Conservation (phyloP, 2,797 vertebrate genomes). For the Schizopygopsis pylzovi region DNA sequence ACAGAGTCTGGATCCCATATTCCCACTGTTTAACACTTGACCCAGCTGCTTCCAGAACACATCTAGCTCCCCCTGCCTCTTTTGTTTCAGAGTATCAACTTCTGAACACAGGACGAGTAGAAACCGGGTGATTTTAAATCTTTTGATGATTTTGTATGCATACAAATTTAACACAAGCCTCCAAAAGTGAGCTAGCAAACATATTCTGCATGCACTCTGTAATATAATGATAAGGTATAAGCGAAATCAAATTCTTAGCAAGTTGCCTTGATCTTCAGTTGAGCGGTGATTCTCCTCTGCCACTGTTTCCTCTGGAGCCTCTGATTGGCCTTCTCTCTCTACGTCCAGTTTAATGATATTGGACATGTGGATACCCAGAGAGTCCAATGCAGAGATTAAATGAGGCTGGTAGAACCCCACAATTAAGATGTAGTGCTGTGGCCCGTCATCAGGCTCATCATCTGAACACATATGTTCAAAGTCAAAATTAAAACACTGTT, state of each 20-base stretch:
- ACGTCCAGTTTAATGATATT: conserved; percentile 82
- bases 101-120: conserved; percentile 55
- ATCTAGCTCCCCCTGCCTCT: conserved; percentile 69
- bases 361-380: conserved; percentile 83
- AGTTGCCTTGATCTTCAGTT: conserved; percentile 48
- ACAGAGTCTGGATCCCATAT: conserved; percentile 80
- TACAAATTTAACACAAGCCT: not conserved
- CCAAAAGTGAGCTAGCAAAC: not conserved
- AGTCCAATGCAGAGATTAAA: conserved; percentile 79
- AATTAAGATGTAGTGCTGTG: conserved; percentile 90
- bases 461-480: conserved; percentile 74
- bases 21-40: conserved; percentile 79
- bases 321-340: conserved; percentile 9
- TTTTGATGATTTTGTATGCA: too few species aligned
- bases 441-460: conserved; percentile 92
- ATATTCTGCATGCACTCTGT: not conserved
- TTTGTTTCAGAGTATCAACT: conserved; percentile 64
- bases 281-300: not conserved
- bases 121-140: too few species aligned
- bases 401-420: conserved; percentile 84
- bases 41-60: conserved; percentile 89
- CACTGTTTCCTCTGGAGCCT: not conserved
- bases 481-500: not conserved
- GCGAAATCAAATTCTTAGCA: not conserved
- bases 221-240: not conserved